phyloP scores from a whole-genome alignment of 1,140 invertebrate species.

The Luehdorfia chinensis region DNA sequence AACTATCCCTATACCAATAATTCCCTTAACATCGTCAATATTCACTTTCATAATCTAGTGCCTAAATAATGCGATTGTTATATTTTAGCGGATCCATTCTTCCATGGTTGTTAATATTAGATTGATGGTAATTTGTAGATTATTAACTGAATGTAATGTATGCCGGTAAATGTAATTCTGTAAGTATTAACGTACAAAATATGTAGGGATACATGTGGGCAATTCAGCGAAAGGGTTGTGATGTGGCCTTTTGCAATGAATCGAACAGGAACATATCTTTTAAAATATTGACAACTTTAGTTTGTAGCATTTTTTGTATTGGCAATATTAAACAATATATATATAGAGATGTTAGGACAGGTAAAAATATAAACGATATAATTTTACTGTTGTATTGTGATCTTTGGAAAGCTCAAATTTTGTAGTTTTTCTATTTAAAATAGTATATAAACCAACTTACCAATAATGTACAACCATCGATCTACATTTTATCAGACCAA shows the following conservation, averaged over 20 bases:
- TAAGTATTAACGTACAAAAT: conserved; percentile 15
- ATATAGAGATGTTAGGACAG: not conserved
- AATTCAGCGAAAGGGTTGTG: conserved; percentile 49
- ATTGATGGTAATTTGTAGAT: not conserved
- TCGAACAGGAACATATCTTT: conserved; percentile 58
- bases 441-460: conserved; percentile 28
- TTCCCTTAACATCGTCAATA: too few relatives aligned
- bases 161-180: too few relatives aligned
- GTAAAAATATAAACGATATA: conserved; percentile 28
- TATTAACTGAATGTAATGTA: too few relatives aligned
- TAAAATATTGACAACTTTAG: conserved; percentile 43
- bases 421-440: conserved; percentile 55
- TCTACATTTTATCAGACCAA: conserved; percentile 37
- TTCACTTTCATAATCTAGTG: conserved; percentile 6
- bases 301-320: conserved; percentile 16
- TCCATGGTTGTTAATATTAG: conserved; percentile 1
- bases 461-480: conserved; percentile 22
- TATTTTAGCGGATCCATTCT: conserved; percentile 13
- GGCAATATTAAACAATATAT: not conserved
- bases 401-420: conserved; percentile 65
- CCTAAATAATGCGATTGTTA: conserved; percentile 16
- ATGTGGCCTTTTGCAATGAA: conserved; percentile 39
- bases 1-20: too few relatives aligned
- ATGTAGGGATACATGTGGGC: conserved; percentile 15
- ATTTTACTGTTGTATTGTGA: conserved; percentile 41